Base-by-base conservation (phyloP, 2,797 vertebrate genomes). In the Cirrhinus molitorella region DNA sequence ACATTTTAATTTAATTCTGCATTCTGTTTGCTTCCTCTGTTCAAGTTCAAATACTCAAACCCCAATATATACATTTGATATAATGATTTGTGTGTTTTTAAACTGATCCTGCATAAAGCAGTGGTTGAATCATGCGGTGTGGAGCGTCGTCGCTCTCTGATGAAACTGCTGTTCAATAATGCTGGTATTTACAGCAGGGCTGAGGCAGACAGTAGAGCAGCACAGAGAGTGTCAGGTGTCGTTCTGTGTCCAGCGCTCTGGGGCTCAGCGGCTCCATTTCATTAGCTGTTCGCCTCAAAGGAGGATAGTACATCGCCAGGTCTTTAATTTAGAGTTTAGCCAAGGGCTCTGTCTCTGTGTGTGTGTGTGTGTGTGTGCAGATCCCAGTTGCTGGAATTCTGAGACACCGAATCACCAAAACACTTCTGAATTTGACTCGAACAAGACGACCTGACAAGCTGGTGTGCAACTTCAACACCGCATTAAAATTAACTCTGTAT, bases 321-420 rank as follows among this genome's bases (percentile, higher is more conserved):
- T 87, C 88, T 88, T 88, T 88, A 84, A 88, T 87, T 88, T 88
- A 88, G 87, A 88, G 83, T 88, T 83, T 87, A 87, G 87, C 87
- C 85, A 81, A 84, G 40, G 85, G 87, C 79, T 84, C 77, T 80
- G 71, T 83, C 80, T n/a, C 66, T 71, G 73, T 45, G 51, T 25
- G 57, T 49, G 57, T 9, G 72, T 37, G 55, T 14, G 47, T 55
- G 68, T 73, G 83, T 68, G 66, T 49, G 77, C 23, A n/a, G 16
- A 74, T 34, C 59, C 55, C 63, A 79, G n/a, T 76, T 83, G 85
- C 82, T 88, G 81, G 49, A 84, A 86, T 86, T 80, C 70, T 67
- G 51, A 86, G 53, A 88, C 75, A 21, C 47, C 7, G 57, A 65
- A 86, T 76, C 87, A 83, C 77, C 68, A 66, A 61, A 78, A 55